Evolutionary conservation across 2,797 vertebrate genomes (phyloP), one percentile per base, ranked within the genome.

Genomic region (Phaenicophaeus curvirostris): DNA sequence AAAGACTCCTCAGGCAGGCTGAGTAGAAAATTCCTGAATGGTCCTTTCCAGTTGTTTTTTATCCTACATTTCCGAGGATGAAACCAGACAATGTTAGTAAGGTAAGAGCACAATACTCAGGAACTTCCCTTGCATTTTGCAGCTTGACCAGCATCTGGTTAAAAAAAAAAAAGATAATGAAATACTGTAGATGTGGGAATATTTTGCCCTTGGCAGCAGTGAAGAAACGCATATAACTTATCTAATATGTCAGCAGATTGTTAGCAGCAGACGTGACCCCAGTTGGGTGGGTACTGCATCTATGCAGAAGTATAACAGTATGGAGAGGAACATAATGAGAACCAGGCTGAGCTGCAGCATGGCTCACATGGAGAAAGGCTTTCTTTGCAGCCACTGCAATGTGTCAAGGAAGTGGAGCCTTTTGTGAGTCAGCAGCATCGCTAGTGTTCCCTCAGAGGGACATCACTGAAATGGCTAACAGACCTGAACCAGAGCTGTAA

Each of bases 341-440:
- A 94, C 39, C 95, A 96, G 93, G 91, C 81, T 82, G 80, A 90
- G 80, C 55, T 82, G 80, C 67, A 88, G 77, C 74, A 20, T 46
- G 69, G 91, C 85, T 86, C 82, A 91, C 87, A 61, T 15, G 46
- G 67, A 95, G 87, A 88, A 58, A 58, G 71, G 67, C 67, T 94
- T 93, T 87, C 85, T 90, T 67, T 63, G 67, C 83, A 93, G 63
- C 76, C 80, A 65, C 89, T 94, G 94, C 3, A 61, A 81, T 94
- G 83, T 87, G 53, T 96, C 95, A 95, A 94, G 95, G 91, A 96
- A 96, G 94, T 67, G 50, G 74, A 88, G 83, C 37, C 67, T 95
- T 94, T 50, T 88, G 85, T 67, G 87, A 94, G 77, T 41, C 82
- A 91, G 92, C 79, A 90, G 84, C 55, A 85, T 50, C 0, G 3